Evolutionary conservation across 2,888 invertebrate species (phyloP), one percentile per base, ranked within the genome.

Genomic region (Mythimna ferrago): DNA sequence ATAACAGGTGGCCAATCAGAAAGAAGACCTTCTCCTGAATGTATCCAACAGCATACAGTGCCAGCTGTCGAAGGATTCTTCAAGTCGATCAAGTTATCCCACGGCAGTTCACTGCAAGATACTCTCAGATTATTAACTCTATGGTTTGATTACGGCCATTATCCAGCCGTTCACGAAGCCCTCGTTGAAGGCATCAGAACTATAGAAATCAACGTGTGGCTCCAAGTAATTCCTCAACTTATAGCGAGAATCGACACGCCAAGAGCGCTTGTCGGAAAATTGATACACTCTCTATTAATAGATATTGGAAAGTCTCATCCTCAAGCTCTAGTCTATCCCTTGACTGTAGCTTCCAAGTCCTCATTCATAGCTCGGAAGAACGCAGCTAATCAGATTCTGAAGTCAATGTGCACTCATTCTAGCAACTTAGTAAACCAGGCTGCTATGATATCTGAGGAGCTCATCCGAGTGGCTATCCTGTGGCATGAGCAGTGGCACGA

Each of bases 401-500:
- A 98, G 85, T 98, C 98, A 58, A 99, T 99, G 99, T 98, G 98
- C 84, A 99, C 99, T 81, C 99, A 99, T 93, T 99, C 99, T 67
- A 98, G 97, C 21, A 98, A 97, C 44, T 96, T 99, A 63, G 99
- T 99, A 0, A 98, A 98, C 87, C 99, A 99, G 93, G 99, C 99
- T 0, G 97, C 99, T 88, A 98, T 99, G 98, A 99, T 99, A 78
- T 98, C 99, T 61, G 99, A 99, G 88, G 99, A 99, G 93, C 96
- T 99, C 65, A 99, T 99, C 74, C 97, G 99, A 70, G 99, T 99
- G 1, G 99, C 99, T 2, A 99, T 99, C 83, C 95, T 99, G 26
- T 99, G 99, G 99, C 99, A 99, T 90, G 99, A 99, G 92, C 98
- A 99, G 89, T 99, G 99, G 99, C 99, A 99, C 91, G 99, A 99